Base-by-base conservation (phyloP, 1,140 invertebrate genomes). In the Drosophila virilis region DNA sequence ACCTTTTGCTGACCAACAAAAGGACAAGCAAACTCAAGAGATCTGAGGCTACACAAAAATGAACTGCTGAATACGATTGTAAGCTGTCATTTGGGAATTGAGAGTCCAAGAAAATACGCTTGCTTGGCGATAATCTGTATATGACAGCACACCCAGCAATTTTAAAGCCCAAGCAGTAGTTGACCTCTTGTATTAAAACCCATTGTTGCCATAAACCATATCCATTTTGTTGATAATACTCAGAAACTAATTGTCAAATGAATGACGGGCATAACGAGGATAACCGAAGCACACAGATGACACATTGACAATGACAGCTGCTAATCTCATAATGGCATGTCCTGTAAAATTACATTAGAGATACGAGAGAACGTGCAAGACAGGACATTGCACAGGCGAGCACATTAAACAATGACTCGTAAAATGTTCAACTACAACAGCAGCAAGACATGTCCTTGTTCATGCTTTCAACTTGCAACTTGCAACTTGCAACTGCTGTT, bases 381-480 rank as follows among this genome's bases (percentile, higher is more conserved):
- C 32, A 50, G 55, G 54, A 15, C 42, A 40, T 37, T 32, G 38
- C n/a, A 28, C 45, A 65, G 17, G 55, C 78, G 64, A 73, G 57
- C 71, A 76, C 83, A 83, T 88, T 88, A 88, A 78, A 86, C 82
- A 86, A 86, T 88, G 76, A 65, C 85, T 85, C 80, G 83, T 88
- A 69, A 82, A 86, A 86, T 82, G 52, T 75, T 46, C 58, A 73
- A 64, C 62, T 35, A 15, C 10, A 50, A 69, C 67, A 58, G 82
- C 58, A 52, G 10, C 55, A 7, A 15, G 13, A 42, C 65, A 66
- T 69, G 65, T 81, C 70, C 70, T 69, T 67, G 64, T 69, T 79
- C 76, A 57, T 62, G 45, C 43, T 67, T 70, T 10, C 43, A 54
- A 35, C 13, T 48, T 65, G 52, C 54, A 50, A 65, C 51, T 40